Evolutionary conservation across 2,113 vertebrate species (phyloP).

Genomic region (Loxodonta africana): DNA sequence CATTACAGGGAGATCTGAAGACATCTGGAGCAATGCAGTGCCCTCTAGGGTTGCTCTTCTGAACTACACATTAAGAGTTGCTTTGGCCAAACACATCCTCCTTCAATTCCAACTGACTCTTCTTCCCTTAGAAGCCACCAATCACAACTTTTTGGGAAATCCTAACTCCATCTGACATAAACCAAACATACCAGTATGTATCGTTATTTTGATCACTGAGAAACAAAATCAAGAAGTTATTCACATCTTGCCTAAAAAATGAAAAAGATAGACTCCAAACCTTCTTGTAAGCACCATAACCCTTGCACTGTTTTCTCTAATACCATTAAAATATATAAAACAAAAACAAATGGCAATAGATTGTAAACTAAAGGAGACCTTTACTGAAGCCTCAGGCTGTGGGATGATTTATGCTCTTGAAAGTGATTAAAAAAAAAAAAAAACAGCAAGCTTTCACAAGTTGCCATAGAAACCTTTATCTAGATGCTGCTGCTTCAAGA

Average conservation of each 20-base stretch:
- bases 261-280: not conserved
- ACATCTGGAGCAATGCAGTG: not conserved
- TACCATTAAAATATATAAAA: slow-evolving; percentile 55
- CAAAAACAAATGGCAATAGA: slow-evolving; percentile 77
- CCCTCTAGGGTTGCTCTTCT: not conserved
- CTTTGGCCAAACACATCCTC: slow-evolving; percentile 11
- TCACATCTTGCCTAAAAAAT: not conserved
- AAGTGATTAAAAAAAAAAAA: slow-evolving; percentile 62
- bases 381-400: slow-evolving; percentile 78
- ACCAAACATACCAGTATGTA: not conserved
- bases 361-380: slow-evolving; percentile 75
- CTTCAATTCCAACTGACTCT: not conserved
- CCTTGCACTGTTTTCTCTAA: slow-evolving; percentile 61
- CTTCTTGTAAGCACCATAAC: slow-evolving; percentile 42
- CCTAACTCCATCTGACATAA: not conserved
- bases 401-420: slow-evolving; percentile 79
- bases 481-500: slow-evolving; percentile 86
- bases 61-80: not conserved
- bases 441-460: slow-evolving; percentile 81
- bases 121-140: not conserved
- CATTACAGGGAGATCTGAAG: not conserved
- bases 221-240: not conserved
- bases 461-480: slow-evolving; percentile 92
- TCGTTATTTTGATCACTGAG: not conserved
- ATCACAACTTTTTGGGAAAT: slow-evolving; percentile 32